These are phyloP conservation scores for Idaea aversata DNA, from an alignment of 2,888 invertebrate genomes.

Conservation along the genomic window DNA sequence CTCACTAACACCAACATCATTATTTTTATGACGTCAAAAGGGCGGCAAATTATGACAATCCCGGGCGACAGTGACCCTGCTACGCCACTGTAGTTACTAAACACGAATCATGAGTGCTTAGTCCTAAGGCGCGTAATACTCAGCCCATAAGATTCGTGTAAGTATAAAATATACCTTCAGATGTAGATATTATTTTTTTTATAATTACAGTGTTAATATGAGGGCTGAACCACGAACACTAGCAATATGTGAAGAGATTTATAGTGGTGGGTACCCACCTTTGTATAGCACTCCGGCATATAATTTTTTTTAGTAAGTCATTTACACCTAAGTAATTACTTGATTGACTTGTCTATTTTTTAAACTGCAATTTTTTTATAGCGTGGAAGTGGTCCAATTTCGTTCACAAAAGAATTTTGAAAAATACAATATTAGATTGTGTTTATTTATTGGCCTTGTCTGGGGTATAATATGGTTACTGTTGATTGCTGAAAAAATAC, in stretches of 20 bases:
- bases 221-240: constrained; percentile 28
- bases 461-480: constrained; percentile 59
- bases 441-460: constrained; percentile 37
- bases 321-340: not conserved
- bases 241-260: constrained; percentile 56
- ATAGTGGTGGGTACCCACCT: constrained; percentile 49
- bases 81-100: no score
- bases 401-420: constrained; percentile 40
- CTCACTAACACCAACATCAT: no score
- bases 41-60: no score
- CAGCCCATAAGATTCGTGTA: no score
- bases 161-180: no score
- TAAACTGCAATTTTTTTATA: constrained; percentile 22
- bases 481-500: constrained; percentile 50
- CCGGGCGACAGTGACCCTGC: no score
- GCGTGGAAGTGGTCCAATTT: constrained; percentile 58
- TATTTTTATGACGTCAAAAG: no score
- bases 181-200: not conserved
- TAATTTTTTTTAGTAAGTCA: constrained; percentile 68
- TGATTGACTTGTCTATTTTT: constrained; percentile 4
- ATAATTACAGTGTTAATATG: not conserved
- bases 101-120: no score
- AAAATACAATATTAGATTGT: constrained; percentile 45
- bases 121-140: no score
- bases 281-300: constrained; percentile 59